Evolutionary conservation across 2,888 invertebrate genomes (phyloP).

Genomic region (Polydrusus tereticollis): DNA sequence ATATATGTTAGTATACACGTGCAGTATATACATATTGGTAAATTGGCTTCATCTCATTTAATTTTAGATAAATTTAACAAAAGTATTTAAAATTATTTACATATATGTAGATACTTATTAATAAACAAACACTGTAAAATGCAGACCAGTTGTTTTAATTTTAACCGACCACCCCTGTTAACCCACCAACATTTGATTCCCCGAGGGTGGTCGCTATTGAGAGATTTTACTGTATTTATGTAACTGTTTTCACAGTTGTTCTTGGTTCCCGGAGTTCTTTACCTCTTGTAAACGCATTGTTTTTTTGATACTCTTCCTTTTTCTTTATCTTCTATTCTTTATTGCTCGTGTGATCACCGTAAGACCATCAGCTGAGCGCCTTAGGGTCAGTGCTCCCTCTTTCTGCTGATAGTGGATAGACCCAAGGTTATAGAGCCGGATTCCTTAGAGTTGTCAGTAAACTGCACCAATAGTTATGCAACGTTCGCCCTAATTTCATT

Average conservation of each 20-base stretch:
- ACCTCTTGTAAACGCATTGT: not conserved
- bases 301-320: slow-evolving; percentile 9
- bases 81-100: no score
- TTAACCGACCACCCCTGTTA: no score
- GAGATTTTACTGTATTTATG: not conserved
- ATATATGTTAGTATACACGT: no score
- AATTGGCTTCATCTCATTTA: no score
- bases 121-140: no score
- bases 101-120: no score
- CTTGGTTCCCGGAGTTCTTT: slow-evolving; percentile 15
- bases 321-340: slow-evolving; percentile 17
- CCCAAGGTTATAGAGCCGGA: slow-evolving; percentile 46
- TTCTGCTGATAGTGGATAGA: slow-evolving; percentile 44
- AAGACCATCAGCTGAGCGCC: slow-evolving; percentile 47
- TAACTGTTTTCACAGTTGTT: not conserved
- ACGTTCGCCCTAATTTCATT: no score
- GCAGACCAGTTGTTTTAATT: no score
- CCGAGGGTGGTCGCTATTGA: no score
- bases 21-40: no score
- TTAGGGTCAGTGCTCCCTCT: slow-evolving; percentile 42
- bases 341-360: slow-evolving; percentile 40
- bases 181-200: no score
- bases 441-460: slow-evolving; percentile 19
- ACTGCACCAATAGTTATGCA: slow-evolving; percentile 35
- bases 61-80: no score